phyloP scores from a whole-genome alignment of 2,888 invertebrate genomes.

The Halictus quadricinctus region DNA sequence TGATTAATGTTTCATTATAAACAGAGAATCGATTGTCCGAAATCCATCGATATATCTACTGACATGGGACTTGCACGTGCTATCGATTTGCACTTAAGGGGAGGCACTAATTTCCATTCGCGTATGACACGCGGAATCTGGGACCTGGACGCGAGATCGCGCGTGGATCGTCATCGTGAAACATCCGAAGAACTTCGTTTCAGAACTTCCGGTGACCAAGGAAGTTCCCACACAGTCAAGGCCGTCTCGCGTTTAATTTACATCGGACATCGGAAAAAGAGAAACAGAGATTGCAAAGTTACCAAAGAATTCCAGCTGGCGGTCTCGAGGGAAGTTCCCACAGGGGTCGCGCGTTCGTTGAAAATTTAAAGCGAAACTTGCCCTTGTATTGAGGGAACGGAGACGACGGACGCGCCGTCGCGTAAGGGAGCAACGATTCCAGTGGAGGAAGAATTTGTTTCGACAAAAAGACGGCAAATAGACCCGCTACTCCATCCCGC shows the following conservation, averaged over 20 bases:
- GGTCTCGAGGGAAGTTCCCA: background rate
- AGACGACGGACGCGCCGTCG: background rate
- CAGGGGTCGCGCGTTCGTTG: constrained; percentile 9
- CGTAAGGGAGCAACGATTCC: background rate
- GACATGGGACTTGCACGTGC: background rate
- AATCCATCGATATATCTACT: constrained; percentile 11
- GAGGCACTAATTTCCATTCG: constrained; percentile 10
- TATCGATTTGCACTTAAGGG: constrained; percentile 11
- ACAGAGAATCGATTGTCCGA: constrained; percentile 8
- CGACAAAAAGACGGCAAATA: background rate
- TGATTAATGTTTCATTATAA: constrained; percentile 20
- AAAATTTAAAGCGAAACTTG: constrained; percentile 11
- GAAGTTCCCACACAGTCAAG: background rate
- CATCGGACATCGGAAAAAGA: constrained; percentile 1
- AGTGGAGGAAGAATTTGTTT: background rate
- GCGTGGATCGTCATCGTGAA: background rate
- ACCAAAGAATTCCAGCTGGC: constrained; percentile 7
- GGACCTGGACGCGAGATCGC: background rate
- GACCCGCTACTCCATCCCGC: background rate
- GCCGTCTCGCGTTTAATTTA: background rate
- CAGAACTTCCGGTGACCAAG: background rate
- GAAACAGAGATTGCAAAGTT: constrained; percentile 16
- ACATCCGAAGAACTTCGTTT: background rate
- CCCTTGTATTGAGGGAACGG: constrained; percentile 6
- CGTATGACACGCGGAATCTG: background rate